Evolutionary conservation across 2,797 vertebrate genomes (phyloP).

Genomic region (Alauda arvensis): DNA sequence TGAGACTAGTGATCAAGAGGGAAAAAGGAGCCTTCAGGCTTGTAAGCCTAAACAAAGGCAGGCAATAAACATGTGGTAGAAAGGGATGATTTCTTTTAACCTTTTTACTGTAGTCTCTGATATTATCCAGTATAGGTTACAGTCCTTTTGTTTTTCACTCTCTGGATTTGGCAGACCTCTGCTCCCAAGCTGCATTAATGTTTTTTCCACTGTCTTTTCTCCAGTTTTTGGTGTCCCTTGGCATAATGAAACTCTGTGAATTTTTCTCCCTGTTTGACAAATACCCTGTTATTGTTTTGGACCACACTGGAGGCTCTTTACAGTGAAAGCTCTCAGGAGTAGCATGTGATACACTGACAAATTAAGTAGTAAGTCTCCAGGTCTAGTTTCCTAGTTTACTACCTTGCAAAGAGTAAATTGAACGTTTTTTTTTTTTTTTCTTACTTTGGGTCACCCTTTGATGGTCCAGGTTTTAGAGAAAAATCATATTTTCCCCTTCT

Average conservation of each 20-base stretch:
- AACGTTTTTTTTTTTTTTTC: not conserved
- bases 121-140: constrained; percentile 6
- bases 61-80: not conserved
- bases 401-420: not conserved
- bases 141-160: not conserved
- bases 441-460: not conserved
- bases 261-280: constrained; percentile 9
- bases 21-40: not conserved
- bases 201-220: constrained; percentile 16
- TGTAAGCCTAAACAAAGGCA: not conserved
- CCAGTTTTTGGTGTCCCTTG: not conserved
- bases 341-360: not conserved
- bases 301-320: not conserved
- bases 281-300: constrained; percentile 7
- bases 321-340: not conserved
- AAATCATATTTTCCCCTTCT: not conserved
- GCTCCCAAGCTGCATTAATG: not conserved
- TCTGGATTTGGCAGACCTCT: constrained; percentile 5
- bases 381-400: not conserved
- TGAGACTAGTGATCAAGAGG: not conserved
- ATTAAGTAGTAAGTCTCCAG: not conserved
- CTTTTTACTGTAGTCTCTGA: constrained; percentile 11
- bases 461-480: not conserved
- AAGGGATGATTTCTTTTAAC: constrained; percentile 1
- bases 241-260: not conserved